Evolutionary conservation across 2,113 vertebrate species (phyloP).

Genomic region (Benitochromis conjunctus): DNA sequence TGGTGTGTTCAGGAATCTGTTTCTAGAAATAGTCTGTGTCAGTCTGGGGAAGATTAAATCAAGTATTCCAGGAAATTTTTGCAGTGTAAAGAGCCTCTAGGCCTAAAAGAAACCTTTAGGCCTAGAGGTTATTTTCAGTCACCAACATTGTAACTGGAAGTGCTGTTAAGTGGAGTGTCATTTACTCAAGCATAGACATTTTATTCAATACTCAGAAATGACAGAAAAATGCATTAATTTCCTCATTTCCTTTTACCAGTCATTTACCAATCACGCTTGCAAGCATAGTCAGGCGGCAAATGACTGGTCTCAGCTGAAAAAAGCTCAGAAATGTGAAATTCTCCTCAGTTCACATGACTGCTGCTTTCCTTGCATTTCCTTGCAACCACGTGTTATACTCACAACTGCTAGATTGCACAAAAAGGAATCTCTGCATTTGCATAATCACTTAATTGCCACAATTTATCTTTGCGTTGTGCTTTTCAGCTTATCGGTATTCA

Average conservation of each 20-base stretch:
- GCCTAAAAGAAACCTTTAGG: not conserved
- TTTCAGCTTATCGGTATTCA: not conserved
- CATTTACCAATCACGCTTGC: not conserved
- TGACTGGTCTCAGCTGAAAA: not conserved
- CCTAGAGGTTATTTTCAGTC: not conserved
- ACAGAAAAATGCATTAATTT: not conserved
- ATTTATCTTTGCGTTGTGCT: not conserved
- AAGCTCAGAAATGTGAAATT: not conserved
- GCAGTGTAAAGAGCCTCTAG: not conserved
- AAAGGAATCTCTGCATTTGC: not conserved
- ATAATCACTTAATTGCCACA: not conserved
- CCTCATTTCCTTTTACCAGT: not conserved
- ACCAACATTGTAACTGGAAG: not conserved
- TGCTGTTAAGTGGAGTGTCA: not conserved
- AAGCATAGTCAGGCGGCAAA: accelerated
- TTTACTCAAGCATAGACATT: not conserved
- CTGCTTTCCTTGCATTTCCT: not conserved
- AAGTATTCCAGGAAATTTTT: not conserved
- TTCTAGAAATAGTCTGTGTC: not conserved
- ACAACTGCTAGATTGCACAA: not conserved
- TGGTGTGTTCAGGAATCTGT: not conserved
- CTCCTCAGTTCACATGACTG: not conserved
- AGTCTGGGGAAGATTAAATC: not conserved
- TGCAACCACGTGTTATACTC: not conserved
- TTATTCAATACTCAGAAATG: not conserved